Base-by-base conservation (phyloP, 2,888 invertebrate species). In the Schizotus pectinicornis region DNA sequence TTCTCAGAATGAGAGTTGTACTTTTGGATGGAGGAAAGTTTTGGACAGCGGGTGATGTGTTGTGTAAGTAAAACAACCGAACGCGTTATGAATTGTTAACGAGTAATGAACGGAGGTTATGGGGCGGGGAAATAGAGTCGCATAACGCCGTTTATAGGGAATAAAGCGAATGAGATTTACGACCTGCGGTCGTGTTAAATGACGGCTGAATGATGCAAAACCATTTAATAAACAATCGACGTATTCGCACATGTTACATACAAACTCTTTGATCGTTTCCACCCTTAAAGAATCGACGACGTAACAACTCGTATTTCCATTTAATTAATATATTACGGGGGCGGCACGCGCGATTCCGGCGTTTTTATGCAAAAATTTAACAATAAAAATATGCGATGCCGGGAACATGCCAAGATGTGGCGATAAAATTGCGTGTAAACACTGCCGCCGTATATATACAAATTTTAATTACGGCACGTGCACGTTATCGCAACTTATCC, bases 381-480 rank as follows among this genome's bases (percentile, higher is more conserved):
- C 31, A 46, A 46, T 54, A 48, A 55, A 55, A 55, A 55, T 48
- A 48, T 47, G 42, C 51, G 53, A 52, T 22, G 22, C 22, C 22
- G 22, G 52, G 36, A 53, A 53, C 46, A 53, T 46, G 37, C 43
- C 48, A 49, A 49, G 56, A 48, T 56, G 49, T 38, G 33, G 13
- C 37, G 61, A 58, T 61, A 61, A 61, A 52, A 57, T 61, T 57
- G 61, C 61, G 61, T 61, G 61, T 47, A 61, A 51, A 55, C 50
- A 54, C 34, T 39, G 41, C 13, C 9, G 37, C 50, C 49, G 59
- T 53, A 51, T 56, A 61, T 58, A 63, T 56, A 60, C 63, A 59
- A 60, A 63, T 63, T 61, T 63, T 61, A 63, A 63, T 63, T 63
- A 61, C 49, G 47, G 45, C 60, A 60, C 60, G 56, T 56, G 49